Conservation (phyloP, 2,888 invertebrate species). For the Polydrusus cervinus region DNA sequence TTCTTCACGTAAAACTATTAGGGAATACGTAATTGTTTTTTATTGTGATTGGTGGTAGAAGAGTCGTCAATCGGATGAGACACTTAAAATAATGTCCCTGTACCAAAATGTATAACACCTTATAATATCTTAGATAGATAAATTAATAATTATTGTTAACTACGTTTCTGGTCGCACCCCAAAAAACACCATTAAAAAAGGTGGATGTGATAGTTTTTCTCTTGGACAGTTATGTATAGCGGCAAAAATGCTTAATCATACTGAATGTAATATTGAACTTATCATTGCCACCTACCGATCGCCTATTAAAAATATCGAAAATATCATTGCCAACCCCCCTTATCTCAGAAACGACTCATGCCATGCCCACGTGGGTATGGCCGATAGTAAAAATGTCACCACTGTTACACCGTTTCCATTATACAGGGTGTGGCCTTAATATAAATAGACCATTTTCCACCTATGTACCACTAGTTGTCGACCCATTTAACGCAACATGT, state of each 20-base stretch:
- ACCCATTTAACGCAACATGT: conserved; percentile 65
- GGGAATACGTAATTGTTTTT: too few relatives aligned
- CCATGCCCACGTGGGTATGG: conserved; percentile 50
- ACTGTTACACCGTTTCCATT: conserved; percentile 42
- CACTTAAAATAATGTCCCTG: too few relatives aligned
- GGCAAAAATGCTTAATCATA: background rate
- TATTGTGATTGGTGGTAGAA: too few relatives aligned
- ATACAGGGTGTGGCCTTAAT: conserved; percentile 55
- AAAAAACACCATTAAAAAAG: too few relatives aligned
- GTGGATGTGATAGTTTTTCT: too few relatives aligned
- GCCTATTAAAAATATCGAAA: conserved; percentile 25
- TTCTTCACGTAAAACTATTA: too few relatives aligned
- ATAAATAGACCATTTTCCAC: conserved; percentile 54
- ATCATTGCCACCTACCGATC: conserved; percentile 7
- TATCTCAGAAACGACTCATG: conserved; percentile 33
- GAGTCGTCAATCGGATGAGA: too few relatives aligned
- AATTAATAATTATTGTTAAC: too few relatives aligned
- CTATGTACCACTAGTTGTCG: conserved; percentile 51
- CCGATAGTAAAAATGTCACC: conserved; percentile 49
- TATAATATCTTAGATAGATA: too few relatives aligned
- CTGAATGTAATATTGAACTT: conserved; percentile 4
- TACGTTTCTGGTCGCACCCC: too few relatives aligned
- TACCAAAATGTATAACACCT: too few relatives aligned
- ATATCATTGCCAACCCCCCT: conserved; percentile 51
- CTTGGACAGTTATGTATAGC: too few relatives aligned